Base-by-base conservation (phyloP, 2,888 invertebrate genomes). In the Drosophila testacea region DNA sequence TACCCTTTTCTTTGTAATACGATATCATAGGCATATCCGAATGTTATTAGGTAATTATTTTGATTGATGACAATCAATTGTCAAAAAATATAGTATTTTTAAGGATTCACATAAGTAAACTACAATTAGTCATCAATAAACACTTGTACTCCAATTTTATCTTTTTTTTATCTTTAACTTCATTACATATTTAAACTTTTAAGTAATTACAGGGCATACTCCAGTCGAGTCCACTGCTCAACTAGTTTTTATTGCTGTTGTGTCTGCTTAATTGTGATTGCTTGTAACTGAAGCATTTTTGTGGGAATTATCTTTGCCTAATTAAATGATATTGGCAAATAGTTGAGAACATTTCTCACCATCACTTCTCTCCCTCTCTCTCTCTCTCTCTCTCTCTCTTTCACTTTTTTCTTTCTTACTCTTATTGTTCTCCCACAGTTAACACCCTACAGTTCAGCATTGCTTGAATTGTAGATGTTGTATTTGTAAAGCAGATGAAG, bases 311-410 rank as follows among this genome's bases (percentile, higher is more conserved):
- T 78, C 61, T 68, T 47, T 67, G 67, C 70, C 62, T 73, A 81
- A 83, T 78, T 87, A 76, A 81, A 78, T 75, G 68, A 60, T 72
- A 72, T 60, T 60, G 54, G 56, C 78, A 73, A 75, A 81, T 78
- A 56, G 46, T 34, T 47, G 41, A 22, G 11, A n/a, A 13, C 30
- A 41, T 22, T 22, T 22, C 22, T 22, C 22, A 22, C 22, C 22
- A 39, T 10, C 27, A 28, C n/a, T n/a, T 30, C 6, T 16, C 51
- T n/a, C 36, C 1, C 6, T n/a, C 38, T 4, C 11, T 30, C 42
- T 4, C 11, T 52, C 28, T 10, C 5, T 44, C 42, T 27, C 11
- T 27, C 10, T 27, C 22, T 42, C 27, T 16, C 16, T 16, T 16
- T 16, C 22, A 22, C 22, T 22, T 22, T 22, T 22, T 22, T 3